These are phyloP conservation scores for Limnodromus scolopaceus DNA, from an alignment of 2,797 vertebrate species.

Conservation along the genomic window DNA sequence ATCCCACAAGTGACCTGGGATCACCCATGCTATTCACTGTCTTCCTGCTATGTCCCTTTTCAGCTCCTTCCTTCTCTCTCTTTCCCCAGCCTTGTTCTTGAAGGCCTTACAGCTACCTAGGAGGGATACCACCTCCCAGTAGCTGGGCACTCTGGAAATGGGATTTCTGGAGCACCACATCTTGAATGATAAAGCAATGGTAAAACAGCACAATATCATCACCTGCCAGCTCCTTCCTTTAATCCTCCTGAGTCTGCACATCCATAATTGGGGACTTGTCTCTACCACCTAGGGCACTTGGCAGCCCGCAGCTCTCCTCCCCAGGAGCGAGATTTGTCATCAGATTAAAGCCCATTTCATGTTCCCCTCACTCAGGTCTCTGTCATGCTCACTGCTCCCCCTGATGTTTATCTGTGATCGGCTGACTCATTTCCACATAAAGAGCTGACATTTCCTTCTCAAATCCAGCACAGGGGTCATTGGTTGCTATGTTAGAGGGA, in stretches of 20 bases:
- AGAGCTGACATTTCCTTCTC: constrained; percentile 41
- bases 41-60: background rate
- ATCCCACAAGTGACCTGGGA: background rate
- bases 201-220: background rate
- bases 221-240: constrained; percentile 7
- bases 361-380: background rate
- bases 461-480: background rate
- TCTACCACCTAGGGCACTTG: constrained; percentile 2
- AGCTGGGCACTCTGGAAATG: background rate
- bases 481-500: constrained; percentile 1
- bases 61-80: background rate
- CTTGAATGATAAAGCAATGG: background rate
- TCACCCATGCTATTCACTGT: background rate
- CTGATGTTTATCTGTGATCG: constrained; percentile 1
- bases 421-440: constrained; percentile 66
- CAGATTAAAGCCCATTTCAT: constrained; percentile 59
- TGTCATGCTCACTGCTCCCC: background rate
- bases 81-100: background rate
- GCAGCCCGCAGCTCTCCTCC: background rate
- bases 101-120: background rate
- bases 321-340: background rate
- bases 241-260: background rate
- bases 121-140: background rate
- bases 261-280: background rate
- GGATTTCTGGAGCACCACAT: rapidly evolving